phyloP scores from a whole-genome alignment of 2,888 invertebrate species.

The Lasioglossum vierecki region DNA sequence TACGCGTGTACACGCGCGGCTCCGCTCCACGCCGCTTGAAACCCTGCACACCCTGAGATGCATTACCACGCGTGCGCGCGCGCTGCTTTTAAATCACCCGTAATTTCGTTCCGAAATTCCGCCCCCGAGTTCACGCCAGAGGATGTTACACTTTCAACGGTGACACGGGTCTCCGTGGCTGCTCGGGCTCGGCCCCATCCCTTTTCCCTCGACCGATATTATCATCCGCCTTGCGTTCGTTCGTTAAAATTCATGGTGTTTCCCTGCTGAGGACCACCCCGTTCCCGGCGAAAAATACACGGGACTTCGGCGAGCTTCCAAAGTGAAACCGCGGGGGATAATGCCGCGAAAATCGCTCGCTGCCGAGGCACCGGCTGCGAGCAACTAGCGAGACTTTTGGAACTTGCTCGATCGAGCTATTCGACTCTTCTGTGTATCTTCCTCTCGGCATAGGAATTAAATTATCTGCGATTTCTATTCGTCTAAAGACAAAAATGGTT shows the following conservation, averaged over 20 bases:
- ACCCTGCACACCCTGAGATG: slow-evolving; percentile 25
- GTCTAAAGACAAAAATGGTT: neutral
- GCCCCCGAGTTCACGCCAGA: slow-evolving; percentile 30
- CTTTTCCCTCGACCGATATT: slow-evolving; percentile 29
- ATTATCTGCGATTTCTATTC: neutral
- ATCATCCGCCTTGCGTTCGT: slow-evolving; percentile 50
- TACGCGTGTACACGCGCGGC: slow-evolving; percentile 22
- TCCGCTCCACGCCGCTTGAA: neutral
- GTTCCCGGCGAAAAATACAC: slow-evolving; percentile 26
- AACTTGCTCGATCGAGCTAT: neutral
- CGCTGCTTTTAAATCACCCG: slow-evolving; percentile 53
- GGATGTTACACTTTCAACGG: slow-evolving; percentile 45
- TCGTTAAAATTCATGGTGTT: slow-evolving; percentile 61
- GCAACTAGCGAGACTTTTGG: neutral
- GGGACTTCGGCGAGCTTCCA: neutral
- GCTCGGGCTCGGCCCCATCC: neutral
- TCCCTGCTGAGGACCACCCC: slow-evolving; percentile 25
- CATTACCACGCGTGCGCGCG: slow-evolving; percentile 31
- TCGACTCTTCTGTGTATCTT: neutral
- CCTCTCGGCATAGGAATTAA: neutral
- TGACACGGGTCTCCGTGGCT: slow-evolving; percentile 47
- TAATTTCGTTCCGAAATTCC: slow-evolving; percentile 55
- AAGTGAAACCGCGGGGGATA: slow-evolving; percentile 17
- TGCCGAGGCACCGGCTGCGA: neutral
- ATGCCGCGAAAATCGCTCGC: neutral